phyloP scores from a whole-genome alignment of 1,140 invertebrate species.

The Anadara kagoshimensis region DNA sequence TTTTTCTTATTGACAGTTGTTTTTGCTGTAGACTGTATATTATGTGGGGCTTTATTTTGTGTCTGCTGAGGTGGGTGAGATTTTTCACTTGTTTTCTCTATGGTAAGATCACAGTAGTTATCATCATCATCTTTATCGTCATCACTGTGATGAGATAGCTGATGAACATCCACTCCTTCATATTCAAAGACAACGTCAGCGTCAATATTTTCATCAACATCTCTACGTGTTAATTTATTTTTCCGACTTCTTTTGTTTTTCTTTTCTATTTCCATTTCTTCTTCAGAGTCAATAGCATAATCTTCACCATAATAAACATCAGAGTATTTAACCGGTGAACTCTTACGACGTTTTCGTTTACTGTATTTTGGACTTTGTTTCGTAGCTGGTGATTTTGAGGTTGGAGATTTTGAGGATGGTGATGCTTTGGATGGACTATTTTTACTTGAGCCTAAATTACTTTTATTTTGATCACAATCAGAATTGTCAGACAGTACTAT shows the following conservation, averaged over 20 bases:
- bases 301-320: slow-evolving; percentile 36
- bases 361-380: not conserved
- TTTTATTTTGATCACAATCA: too few relatives aligned
- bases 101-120: not conserved
- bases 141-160: not conserved
- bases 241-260: slow-evolving; percentile 33
- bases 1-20: slow-evolving; percentile 1
- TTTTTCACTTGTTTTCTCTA: not conserved
- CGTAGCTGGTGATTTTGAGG: not conserved
- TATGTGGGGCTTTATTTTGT: not conserved
- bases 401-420: too few relatives aligned
- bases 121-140: slow-evolving; percentile 2
- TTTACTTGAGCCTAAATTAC: too few relatives aligned
- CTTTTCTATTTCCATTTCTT: slow-evolving; percentile 37
- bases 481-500: too few relatives aligned
- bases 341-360: slow-evolving; percentile 20
- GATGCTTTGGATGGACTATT: too few relatives aligned
- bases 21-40: not conserved
- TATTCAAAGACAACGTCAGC: slow-evolving; percentile 10
- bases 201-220: slow-evolving; percentile 8
- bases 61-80: too few relatives aligned
- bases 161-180: slow-evolving; percentile 1
- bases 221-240: too few relatives aligned
- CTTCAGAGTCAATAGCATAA: slow-evolving; percentile 35
- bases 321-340: slow-evolving; percentile 31